Percentiles rank a stretch among this genome's conserved stretches.
phyloP scores from a whole-genome alignment of 2,113 vertebrate genomes.

The Rostratula benghalensis region DNA sequence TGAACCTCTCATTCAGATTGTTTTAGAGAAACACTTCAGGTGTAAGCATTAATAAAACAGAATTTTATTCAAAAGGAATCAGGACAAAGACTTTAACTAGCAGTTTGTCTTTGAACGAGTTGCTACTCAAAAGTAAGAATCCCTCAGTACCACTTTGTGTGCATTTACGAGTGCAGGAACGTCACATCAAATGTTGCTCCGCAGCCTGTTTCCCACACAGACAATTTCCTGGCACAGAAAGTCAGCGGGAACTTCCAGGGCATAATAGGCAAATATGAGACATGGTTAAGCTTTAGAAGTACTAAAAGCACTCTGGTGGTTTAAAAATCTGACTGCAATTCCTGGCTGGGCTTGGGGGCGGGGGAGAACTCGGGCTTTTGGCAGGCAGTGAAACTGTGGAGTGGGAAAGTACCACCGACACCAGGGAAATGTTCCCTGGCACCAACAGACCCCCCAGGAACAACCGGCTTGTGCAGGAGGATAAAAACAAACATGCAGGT shows the following conservation, averaged over 20 bases:
- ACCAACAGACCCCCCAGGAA: neutral
- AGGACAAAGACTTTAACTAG: neutral
- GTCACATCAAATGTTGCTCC: neutral
- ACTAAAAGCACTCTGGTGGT: neutral
- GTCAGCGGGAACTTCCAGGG: neutral
- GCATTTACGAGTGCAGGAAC: neutral
- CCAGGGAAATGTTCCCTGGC: neutral
- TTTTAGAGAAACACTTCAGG: neutral
- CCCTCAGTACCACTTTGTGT: neutral
- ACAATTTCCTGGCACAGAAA: neutral
- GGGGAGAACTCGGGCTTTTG: neutral
- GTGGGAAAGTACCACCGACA: neutral
- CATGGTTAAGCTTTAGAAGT: neutral
- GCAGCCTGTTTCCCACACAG: neutral
- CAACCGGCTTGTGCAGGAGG: neutral
- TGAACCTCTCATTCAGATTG: neutral
- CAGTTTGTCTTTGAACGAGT: neutral
- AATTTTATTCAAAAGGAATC: neutral
- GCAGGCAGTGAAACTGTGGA: neutral
- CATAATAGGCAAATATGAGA: neutral
- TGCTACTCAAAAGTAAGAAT: neutral
- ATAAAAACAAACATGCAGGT: neutral
- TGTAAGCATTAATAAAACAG: neutral
- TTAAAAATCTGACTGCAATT: neutral
- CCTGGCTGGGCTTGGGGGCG: neutral